Evolutionary conservation across 1,140 invertebrate genomes (phyloP).

Genomic region (Littorina saxatilis): DNA sequence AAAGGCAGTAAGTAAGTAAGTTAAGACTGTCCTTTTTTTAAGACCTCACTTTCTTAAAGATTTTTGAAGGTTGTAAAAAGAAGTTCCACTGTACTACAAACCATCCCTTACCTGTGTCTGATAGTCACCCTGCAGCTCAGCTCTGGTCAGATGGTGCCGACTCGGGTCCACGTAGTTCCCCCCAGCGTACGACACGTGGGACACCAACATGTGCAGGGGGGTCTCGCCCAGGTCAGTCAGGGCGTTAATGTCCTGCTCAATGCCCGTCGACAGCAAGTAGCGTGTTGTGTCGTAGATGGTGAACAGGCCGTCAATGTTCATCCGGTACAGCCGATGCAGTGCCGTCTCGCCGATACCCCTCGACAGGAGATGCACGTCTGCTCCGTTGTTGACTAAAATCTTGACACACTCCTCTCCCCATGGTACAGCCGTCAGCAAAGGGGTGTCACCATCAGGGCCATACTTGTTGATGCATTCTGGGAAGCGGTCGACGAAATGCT

Average conservation of each 20-base stretch:
- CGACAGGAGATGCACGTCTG: slow-evolving; percentile 62
- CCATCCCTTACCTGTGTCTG: slow-evolving; percentile 63
- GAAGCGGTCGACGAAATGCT: slow-evolving; percentile 59
- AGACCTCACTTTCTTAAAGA: no score
- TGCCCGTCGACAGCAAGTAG: slow-evolving; percentile 69
- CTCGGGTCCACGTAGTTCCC: slow-evolving; percentile 60
- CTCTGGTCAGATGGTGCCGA: slow-evolving; percentile 39
- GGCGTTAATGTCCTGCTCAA: slow-evolving; percentile 70
- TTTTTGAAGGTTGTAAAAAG: no score
- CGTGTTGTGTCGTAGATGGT: slow-evolving; percentile 70
- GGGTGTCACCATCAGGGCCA: slow-evolving; percentile 63
- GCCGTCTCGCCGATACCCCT: slow-evolving; percentile 63
- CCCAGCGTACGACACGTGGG: slow-evolving; percentile 68
- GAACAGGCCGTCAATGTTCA: slow-evolving; percentile 67
- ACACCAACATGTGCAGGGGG: slow-evolving; percentile 67
- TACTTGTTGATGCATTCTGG: slow-evolving; percentile 62
- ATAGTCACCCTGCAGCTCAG: slow-evolving; percentile 63
- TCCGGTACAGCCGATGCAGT: slow-evolving; percentile 69
- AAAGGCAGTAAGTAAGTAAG: no score
- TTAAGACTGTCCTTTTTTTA: no score
- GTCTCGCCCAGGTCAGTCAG: slow-evolving; percentile 67
- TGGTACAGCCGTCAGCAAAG: slow-evolving; percentile 66
- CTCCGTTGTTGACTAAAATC: slow-evolving; percentile 65
- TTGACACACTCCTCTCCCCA: slow-evolving; percentile 67
- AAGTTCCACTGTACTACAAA: no score